These are phyloP conservation scores for Terebella lapidaria DNA, from an alignment of 2,888 invertebrate species.

Conservation along the genomic window DNA sequence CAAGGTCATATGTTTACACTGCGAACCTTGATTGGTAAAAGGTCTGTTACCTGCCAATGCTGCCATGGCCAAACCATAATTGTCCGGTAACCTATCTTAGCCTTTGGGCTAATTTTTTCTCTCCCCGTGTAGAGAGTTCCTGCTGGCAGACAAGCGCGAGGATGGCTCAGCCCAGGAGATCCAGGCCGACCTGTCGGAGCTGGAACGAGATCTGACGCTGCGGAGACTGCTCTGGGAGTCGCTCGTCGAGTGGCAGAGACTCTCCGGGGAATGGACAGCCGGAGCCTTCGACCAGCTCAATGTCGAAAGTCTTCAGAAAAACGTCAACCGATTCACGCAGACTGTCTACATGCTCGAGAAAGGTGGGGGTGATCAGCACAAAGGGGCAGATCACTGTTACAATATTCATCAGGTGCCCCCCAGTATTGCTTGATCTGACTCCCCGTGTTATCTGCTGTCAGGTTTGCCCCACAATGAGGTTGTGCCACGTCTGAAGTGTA, in stretches of 20 bases:
- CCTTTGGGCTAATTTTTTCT: too few species aligned
- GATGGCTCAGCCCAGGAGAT: constrained; percentile 42
- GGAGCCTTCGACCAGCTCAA: constrained; percentile 46
- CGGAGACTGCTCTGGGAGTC: constrained; percentile 51
- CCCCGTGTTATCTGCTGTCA: too few species aligned
- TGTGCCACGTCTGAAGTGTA: constrained; percentile 47
- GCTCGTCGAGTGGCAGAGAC: constrained; percentile 47
- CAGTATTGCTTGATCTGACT: too few species aligned
- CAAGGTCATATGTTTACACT: too few species aligned
- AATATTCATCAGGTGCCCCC: background rate
- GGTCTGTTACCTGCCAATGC: too few species aligned
- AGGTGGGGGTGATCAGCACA: constrained; percentile 41
- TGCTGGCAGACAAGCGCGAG: constrained; percentile 32
- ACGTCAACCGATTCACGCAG: constrained; percentile 51
- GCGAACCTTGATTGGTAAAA: too few species aligned
- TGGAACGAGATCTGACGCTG: constrained; percentile 50
- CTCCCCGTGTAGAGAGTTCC: constrained; percentile 37
- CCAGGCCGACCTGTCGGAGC: constrained; percentile 47
- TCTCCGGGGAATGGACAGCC: constrained; percentile 48
- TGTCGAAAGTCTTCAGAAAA: constrained; percentile 50
- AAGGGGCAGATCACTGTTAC: background rate
- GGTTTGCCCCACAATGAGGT: constrained; percentile 52
- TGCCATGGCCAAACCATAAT: too few species aligned
- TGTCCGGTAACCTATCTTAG: too few species aligned
- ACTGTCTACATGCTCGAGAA: constrained; percentile 54